Evolutionary conservation across 1,140 invertebrate species (phyloP).

Genomic region (Steinernema feltiae): DNA sequence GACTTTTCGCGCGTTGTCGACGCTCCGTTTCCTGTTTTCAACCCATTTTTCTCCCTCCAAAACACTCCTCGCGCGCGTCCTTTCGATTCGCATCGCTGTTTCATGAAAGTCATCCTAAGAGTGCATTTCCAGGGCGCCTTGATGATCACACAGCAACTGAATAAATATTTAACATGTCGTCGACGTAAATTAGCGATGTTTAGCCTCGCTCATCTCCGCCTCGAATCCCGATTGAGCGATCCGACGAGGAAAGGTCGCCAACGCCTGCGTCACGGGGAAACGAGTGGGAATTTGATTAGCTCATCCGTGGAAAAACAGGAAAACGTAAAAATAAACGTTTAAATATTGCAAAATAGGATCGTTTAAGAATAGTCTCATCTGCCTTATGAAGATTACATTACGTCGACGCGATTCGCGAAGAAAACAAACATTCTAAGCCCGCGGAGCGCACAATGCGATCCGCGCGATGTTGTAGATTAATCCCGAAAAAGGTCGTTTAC

Average conservation of each 20-base stretch:
- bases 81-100: background rate
- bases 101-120: background rate
- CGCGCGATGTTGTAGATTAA: background rate
- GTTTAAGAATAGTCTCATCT: slow-evolving; percentile 8
- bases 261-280: background rate
- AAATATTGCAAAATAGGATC: background rate
- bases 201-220: background rate
- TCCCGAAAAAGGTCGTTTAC: background rate
- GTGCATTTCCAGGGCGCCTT: background rate
- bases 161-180: slow-evolving; percentile 4
- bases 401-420: background rate
- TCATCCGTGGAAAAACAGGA: background rate
- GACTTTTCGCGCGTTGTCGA: too few relatives aligned
- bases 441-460: background rate
- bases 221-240: background rate
- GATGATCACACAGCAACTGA: background rate
- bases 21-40: too few relatives aligned
- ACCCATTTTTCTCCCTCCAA: background rate
- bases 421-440: background rate
- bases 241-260: too few relatives aligned
- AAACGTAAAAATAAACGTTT: background rate
- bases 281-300: background rate
- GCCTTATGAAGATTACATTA: background rate
- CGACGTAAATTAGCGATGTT: background rate
- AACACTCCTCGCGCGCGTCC: background rate